phyloP scores from a whole-genome alignment of 2,113 vertebrate genomes.

The Tyto alba region DNA sequence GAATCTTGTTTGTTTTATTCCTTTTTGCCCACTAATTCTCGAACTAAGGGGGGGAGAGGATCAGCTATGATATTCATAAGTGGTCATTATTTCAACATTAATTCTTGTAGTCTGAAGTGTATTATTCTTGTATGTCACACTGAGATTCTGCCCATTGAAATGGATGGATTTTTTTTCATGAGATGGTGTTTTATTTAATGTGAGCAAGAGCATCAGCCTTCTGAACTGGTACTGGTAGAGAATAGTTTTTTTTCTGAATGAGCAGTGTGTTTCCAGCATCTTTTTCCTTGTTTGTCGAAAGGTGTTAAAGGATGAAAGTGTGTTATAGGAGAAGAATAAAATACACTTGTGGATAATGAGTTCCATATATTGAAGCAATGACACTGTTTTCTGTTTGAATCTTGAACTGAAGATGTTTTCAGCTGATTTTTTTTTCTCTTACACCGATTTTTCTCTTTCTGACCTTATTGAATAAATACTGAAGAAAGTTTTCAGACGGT shows the following conservation, averaged over 20 bases:
- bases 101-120: not conserved
- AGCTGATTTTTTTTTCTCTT: not conserved
- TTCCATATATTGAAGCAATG: not conserved
- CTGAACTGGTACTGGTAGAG: not conserved
- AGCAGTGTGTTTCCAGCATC: not conserved
- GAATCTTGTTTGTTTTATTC: not conserved
- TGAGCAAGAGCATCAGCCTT: not conserved
- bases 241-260: not conserved
- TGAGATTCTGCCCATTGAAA: not conserved
- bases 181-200: not conserved
- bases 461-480: not conserved
- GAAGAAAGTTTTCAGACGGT: not conserved
- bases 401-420: not conserved
- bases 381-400: not conserved
- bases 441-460: not conserved
- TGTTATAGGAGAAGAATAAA: not conserved
- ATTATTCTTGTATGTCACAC: not conserved
- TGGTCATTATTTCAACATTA: accelerated
- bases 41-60: not conserved
- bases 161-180: not conserved
- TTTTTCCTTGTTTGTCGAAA: not conserved
- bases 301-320: not conserved
- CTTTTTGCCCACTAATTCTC: not conserved
- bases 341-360: not conserved
- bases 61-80: not conserved